Evolutionary conservation across 2,888 invertebrate genomes (phyloP).

Genomic region (Drosophila borealis): DNA sequence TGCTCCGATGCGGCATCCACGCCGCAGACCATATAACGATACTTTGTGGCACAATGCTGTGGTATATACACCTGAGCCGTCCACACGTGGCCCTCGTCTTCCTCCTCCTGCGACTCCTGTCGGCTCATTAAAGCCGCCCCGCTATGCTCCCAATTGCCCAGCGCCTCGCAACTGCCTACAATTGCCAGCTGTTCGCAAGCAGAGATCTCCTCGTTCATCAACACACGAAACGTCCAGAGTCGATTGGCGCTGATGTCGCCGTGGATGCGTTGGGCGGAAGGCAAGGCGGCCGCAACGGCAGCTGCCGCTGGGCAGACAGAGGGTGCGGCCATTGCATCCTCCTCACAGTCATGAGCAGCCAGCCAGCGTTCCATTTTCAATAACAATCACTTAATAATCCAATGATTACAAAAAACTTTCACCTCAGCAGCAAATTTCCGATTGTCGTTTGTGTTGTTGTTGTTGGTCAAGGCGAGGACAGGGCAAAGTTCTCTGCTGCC

Average conservation of each 20-base stretch:
- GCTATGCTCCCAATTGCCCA: conserved; percentile 90
- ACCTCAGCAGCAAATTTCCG: conserved; percentile 15
- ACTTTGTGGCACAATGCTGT: conserved; percentile 88
- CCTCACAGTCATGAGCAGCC: conserved; percentile 86
- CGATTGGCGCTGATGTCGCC: conserved; percentile 72
- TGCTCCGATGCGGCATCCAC: conserved; percentile 86
- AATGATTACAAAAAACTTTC: conserved; percentile 29
- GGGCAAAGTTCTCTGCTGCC: conserved; percentile 42
- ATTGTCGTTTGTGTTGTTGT: conserved; percentile 5
- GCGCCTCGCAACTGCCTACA: conserved; percentile 88
- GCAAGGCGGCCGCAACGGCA: conserved; percentile 21
- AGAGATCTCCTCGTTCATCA: conserved; percentile 85
- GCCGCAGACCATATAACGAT: conserved; percentile 91
- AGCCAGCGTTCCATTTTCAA: conserved; percentile 88
- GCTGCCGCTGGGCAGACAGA: conserved; percentile 40
- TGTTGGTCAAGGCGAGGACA: conserved; percentile 21
- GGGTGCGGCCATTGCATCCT: conserved; percentile 76
- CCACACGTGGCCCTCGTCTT: conserved; percentile 87
- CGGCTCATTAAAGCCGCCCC: conserved; percentile 86
- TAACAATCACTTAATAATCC: conserved; percentile 3
- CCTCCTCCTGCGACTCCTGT: conserved; percentile 77
- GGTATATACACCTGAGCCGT: conserved; percentile 88
- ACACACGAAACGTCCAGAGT: conserved; percentile 86
- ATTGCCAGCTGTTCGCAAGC: conserved; percentile 89
- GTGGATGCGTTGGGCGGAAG: conserved; percentile 43